Evolutionary conservation across 2,888 invertebrate species (phyloP).

Genomic region (Cybosia mesomella): DNA sequence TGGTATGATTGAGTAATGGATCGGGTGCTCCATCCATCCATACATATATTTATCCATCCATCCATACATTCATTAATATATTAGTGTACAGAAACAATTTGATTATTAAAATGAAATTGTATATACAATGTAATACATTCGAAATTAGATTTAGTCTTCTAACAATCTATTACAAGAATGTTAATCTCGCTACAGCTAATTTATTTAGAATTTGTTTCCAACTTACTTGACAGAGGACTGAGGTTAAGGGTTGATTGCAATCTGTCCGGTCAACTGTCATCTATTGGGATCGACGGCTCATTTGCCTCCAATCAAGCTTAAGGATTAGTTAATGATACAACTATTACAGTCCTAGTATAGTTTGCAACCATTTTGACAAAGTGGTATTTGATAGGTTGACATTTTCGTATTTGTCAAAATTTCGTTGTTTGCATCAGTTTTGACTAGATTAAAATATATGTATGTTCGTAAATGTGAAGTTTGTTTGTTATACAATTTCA

Average conservation of each 20-base stretch:
- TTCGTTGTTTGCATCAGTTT: background rate
- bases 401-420: too few relatives aligned
- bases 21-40: too few relatives aligned
- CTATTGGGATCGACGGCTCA: slow-evolving; percentile 32
- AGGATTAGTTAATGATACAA: slow-evolving; percentile 13
- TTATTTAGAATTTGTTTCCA: slow-evolving; percentile 28
- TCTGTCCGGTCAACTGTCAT: slow-evolving; percentile 42
- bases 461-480: background rate
- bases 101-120: background rate
- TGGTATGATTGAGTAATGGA: too few relatives aligned
- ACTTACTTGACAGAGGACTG: slow-evolving; percentile 45
- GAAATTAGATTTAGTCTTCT: background rate
- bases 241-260: slow-evolving; percentile 40
- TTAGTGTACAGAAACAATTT: background rate
- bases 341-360: slow-evolving; percentile 4
- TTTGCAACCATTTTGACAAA: background rate
- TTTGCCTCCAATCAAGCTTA: slow-evolving; percentile 37
- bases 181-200: slow-evolving; percentile 10
- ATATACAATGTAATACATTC: background rate
- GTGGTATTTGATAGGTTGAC: slow-evolving; percentile 5
- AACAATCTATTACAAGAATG: slow-evolving; percentile 2
- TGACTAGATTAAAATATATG: background rate
- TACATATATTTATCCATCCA: too few relatives aligned
- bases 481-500: too few relatives aligned
- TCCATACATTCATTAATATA: too few relatives aligned